These are phyloP conservation scores for Choloepus didactylus DNA, from an alignment of 2,797 vertebrate species.

Conservation along the genomic window DNA sequence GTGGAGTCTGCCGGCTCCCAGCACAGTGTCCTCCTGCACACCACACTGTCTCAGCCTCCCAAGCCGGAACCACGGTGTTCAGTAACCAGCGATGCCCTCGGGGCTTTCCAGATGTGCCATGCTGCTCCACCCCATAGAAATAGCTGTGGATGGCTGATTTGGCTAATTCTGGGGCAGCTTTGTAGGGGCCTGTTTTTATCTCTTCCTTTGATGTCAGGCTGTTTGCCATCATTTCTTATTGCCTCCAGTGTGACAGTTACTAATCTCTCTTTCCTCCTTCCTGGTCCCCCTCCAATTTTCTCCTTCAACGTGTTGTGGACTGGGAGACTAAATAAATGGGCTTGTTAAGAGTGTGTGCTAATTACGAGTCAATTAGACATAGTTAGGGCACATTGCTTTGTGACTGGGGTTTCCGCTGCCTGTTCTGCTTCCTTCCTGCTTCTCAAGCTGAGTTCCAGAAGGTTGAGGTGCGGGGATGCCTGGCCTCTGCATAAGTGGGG, in stretches of 20 bases:
- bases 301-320: constrained; percentile 75
- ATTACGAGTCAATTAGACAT: constrained; percentile 82
- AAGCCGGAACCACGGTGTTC: background rate
- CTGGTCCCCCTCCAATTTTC: constrained; percentile 62
- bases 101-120: constrained; percentile 66
- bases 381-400: constrained; percentile 68
- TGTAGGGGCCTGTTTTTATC: constrained; percentile 63
- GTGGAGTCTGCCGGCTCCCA: background rate
- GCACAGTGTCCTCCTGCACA: background rate
- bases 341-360: constrained; percentile 76
- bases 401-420: constrained; percentile 78
- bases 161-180: constrained; percentile 65
- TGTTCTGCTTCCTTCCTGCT: constrained; percentile 78
- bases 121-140: background rate
- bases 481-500: constrained; percentile 82
- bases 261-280: constrained; percentile 68
- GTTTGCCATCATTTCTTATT: constrained; percentile 71
- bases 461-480: constrained; percentile 72
- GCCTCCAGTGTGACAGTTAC: constrained; percentile 61
- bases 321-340: constrained; percentile 70
- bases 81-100: background rate
- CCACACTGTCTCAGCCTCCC: background rate
- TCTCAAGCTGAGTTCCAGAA: constrained; percentile 77
- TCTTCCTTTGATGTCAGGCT: constrained; percentile 74
- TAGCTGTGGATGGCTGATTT: constrained; percentile 35